Percentiles rank a stretch among this genome's conserved stretches.
phyloP scores from a whole-genome alignment of 2,888 invertebrate genomes.

The Amphipoea lucens region DNA sequence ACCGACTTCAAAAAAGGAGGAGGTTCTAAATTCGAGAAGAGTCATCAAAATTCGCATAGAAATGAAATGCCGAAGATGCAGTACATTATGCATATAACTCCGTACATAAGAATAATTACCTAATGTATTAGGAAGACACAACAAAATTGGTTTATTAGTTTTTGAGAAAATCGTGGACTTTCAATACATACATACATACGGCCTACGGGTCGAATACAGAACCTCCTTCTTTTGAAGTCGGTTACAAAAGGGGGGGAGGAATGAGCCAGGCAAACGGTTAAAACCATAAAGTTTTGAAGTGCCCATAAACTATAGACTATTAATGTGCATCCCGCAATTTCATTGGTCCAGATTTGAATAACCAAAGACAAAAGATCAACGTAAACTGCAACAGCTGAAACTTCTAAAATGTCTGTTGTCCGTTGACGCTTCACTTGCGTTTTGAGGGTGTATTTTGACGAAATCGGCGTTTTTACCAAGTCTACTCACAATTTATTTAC shows the following conservation, averaged over 20 bases:
- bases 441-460: slow-evolving; percentile 84
- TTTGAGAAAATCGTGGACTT: no score
- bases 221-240: no score
- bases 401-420: slow-evolving; percentile 86
- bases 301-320: slow-evolving; percentile 20
- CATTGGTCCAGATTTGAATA: slow-evolving; percentile 85
- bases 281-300: slow-evolving; percentile 16
- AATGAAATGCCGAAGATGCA: no score
- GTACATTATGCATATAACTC: no score
- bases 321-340: slow-evolving; percentile 33
- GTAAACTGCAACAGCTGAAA: slow-evolving; percentile 88
- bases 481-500: slow-evolving; percentile 76
- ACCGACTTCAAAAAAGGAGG: no score
- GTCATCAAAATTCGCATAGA: no score
- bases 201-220: no score
- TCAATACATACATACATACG: no score
- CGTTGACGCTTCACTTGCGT: slow-evolving; percentile 84
- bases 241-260: background rate
- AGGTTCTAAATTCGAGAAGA: no score
- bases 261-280: slow-evolving; percentile 35
- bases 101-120: no score
- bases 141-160: no score
- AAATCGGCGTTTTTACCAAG: slow-evolving; percentile 68
- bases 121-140: no score
- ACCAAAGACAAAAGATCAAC: slow-evolving; percentile 80